phyloP scores from a whole-genome alignment of 2,888 invertebrate genomes.

The Thalpophila matura region DNA sequence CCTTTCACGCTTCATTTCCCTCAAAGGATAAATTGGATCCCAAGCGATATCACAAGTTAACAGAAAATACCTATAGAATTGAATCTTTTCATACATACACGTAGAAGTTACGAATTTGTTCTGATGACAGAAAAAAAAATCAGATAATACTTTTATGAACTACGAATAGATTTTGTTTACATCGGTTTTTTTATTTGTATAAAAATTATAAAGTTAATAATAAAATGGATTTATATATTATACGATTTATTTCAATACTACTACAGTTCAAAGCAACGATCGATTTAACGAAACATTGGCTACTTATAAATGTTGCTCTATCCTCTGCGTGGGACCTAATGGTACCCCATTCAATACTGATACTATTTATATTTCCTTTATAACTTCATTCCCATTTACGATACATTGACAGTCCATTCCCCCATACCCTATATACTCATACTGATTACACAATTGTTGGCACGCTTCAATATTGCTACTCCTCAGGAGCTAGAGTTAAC shows the following conservation, averaged over 20 bases:
- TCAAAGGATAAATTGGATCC: slow-evolving; percentile 27
- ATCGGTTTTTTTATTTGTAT: too few species aligned
- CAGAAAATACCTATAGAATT: slow-evolving; percentile 8
- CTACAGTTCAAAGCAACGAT: background rate
- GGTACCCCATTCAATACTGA: slow-evolving; percentile 2
- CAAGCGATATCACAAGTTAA: slow-evolving; percentile 26
- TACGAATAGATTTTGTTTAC: too few species aligned
- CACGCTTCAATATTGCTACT: slow-evolving; percentile 73
- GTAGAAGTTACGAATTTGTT: too few species aligned
- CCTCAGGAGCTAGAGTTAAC: slow-evolving; percentile 73
- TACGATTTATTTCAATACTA: background rate
- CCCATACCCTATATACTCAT: slow-evolving; percentile 32
- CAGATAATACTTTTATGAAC: too few species aligned
- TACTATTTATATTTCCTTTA: slow-evolving; percentile 32
- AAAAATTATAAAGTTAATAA: too few species aligned
- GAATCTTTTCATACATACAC: slow-evolving; percentile 12
- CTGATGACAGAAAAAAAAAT: too few species aligned
- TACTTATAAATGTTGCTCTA: slow-evolving; percentile 18
- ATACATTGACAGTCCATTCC: slow-evolving; percentile 46
- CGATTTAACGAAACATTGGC: slow-evolving; percentile 15
- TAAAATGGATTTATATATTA: too few species aligned
- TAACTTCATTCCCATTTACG: slow-evolving; percentile 25
- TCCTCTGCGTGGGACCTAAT: slow-evolving; percentile 31
- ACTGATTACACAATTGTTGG: slow-evolving; percentile 70
- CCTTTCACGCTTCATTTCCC: slow-evolving; percentile 24